Evolutionary conservation across 2,113 vertebrate genomes (phyloP), one percentile per base, ranked within the genome.

Genomic region (Strigops habroptila): DNA sequence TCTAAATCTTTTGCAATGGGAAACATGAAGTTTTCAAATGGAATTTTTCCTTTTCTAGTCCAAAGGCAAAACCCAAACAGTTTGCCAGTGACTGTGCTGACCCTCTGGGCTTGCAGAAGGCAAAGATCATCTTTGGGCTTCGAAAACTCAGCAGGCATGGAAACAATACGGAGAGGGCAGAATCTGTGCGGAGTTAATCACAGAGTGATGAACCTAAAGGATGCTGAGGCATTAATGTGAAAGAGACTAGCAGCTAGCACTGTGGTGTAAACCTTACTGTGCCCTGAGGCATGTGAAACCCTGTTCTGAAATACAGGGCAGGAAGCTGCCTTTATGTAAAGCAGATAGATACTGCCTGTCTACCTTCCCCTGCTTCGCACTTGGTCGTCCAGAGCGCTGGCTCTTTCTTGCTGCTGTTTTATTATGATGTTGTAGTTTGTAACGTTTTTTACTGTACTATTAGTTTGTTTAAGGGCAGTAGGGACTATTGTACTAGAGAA

Each of bases 51-150:
- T 31, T 51, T 76, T 37, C 37, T 19, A 19, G 37, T 39, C 49
- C 7, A 2, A 25, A 8, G 18, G 4, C 33, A 31, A 22, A 41
- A 6, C 5, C 10, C 0, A n/a, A 33, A 57, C 55, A 0, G 9
- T 28, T 75, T 83, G 37, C n/a, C 6, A 15, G 30, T 48, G 21
- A 3, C 30, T 30, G 35, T 44, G 41, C 51, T 59, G 78, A 92
- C 19, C n/a, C 18, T 18, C 35, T 27, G 43, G 28, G 69, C 21
- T 70, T 80, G 49, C 64, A 86, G 59, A 59, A 48, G 5, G 31
- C 35, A 7, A 8, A 68, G 43, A 31, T 22, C 30, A 44, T 19
- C 17, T 13, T 2, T 28, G 48, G 37, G 35, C 25, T 27, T 24
- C 37, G 24, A 49, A 11, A 73, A 4, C 35, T 35, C 25, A 12